Percentiles rank a stretch among this genome's conserved stretches.
Conservation (phyloP, 2,797 vertebrate genomes). For the Falco peregrinus region DNA sequence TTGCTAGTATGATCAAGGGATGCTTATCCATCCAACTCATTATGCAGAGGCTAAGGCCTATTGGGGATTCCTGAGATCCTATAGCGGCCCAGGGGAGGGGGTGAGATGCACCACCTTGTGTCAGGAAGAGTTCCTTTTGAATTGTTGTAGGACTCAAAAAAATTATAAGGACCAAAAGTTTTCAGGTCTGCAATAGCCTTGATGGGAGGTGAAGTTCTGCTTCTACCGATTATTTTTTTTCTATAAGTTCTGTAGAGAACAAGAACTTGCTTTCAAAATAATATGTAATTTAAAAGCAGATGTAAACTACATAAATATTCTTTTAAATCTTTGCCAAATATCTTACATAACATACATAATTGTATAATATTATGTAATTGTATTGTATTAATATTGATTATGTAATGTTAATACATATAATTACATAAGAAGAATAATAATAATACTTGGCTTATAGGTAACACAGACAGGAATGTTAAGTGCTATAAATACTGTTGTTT, state of each 20-base stretch:
- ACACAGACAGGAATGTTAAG: not conserved
- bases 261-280: not conserved
- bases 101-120: no score
- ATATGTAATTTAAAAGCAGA: not conserved
- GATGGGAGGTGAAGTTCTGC: not conserved
- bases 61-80: no score
- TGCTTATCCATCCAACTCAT: no score
- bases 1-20: no score
- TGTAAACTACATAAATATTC: not conserved
- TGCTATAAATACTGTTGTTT: slow-evolving; percentile 7
- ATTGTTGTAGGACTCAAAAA: not conserved
- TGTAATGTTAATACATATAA: no score
- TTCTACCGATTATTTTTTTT: not conserved
- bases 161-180: not conserved
- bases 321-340: not conserved
- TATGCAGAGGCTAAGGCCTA: no score
- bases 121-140: not conserved
- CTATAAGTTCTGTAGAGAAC: not conserved
- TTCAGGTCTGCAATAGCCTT: not conserved
- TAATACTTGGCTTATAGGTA: not conserved
- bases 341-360: not conserved
- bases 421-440: not conserved
- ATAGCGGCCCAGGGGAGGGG: no score
- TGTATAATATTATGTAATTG: not conserved
- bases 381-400: not conserved